Conservation (phyloP, 2,888 invertebrate genomes). For the Drepana falcataria region DNA sequence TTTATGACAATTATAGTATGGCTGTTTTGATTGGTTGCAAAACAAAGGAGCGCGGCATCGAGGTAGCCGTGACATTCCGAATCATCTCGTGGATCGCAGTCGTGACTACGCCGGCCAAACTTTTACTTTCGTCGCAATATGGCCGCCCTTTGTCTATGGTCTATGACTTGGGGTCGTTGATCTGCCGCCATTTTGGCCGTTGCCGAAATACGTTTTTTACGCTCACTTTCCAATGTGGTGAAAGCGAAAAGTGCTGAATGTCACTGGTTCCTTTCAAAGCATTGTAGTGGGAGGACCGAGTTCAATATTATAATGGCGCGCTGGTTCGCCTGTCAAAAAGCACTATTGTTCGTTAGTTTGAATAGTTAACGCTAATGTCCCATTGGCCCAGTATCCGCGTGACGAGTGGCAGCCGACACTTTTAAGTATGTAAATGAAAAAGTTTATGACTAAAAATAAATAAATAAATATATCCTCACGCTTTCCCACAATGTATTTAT, state of each 20-base stretch:
- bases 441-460: no score
- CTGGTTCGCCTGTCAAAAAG: constrained; percentile 42
- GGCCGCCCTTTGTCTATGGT: constrained; percentile 69
- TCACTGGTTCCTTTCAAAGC: constrained; percentile 74
- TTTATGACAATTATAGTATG: constrained; percentile 6
- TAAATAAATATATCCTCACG: no score
- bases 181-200: constrained; percentile 61
- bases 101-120: constrained; percentile 50
- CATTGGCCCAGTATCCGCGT: constrained; percentile 5
- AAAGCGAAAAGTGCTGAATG: constrained; percentile 77
- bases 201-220: constrained; percentile 78
- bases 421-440: not conserved
- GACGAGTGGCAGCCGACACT: not conserved
- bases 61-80: constrained; percentile 74
- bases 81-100: constrained; percentile 65
- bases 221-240: constrained; percentile 78
- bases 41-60: constrained; percentile 38
- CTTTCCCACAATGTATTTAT: no score
- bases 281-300: constrained; percentile 70
- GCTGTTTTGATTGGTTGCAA: constrained; percentile 30
- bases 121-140: constrained; percentile 72
- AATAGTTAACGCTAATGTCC: constrained; percentile 25
- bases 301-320: constrained; percentile 60
- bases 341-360: constrained; percentile 48
- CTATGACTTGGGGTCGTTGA: constrained; percentile 65